Conservation (phyloP, 2,888 invertebrate species). For the Epicampocera succincta region DNA sequence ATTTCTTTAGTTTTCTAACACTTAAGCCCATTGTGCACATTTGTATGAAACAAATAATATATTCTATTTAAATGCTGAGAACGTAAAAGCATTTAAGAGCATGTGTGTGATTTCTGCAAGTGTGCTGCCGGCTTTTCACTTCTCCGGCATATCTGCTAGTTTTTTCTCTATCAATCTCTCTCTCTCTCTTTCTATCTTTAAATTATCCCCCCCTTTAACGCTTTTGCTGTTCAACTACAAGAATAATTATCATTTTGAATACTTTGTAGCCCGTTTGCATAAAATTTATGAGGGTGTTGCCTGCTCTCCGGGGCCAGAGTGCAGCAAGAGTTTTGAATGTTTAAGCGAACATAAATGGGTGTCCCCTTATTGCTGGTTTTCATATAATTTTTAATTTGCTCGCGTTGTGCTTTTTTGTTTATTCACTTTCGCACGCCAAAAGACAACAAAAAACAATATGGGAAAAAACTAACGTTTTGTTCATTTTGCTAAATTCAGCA, state of each 20-base stretch:
- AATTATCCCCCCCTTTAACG: constrained; percentile 32
- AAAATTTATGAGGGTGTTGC: constrained; percentile 24
- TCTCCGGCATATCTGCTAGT: too few relatives aligned
- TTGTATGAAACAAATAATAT: constrained; percentile 29
- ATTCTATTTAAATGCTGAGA: constrained; percentile 68
- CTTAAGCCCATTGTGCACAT: constrained; percentile 9
- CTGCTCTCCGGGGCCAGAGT: constrained; percentile 2
- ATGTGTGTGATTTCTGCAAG: constrained; percentile 47
- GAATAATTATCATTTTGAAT: constrained; percentile 41
- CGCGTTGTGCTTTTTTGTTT: constrained; percentile 32
- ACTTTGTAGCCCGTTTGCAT: neutral
- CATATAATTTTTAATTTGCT: constrained; percentile 63
- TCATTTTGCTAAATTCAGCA: constrained; percentile 71
- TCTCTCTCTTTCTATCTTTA: too few relatives aligned
- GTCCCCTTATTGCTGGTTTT: constrained; percentile 24
- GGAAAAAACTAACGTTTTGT: neutral
- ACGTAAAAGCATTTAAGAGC: constrained; percentile 63
- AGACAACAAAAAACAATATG: too few relatives aligned
- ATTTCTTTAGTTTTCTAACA: neutral
- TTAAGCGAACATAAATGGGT: constrained; percentile 11
- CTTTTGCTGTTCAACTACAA: constrained; percentile 37
- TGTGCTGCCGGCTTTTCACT: too few relatives aligned
- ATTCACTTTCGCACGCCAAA: constrained; percentile 5
- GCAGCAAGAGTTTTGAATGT: constrained; percentile 1
- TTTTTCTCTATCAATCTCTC: too few relatives aligned